Conservation (phyloP, 2,113 vertebrate genomes). For the Capreolus pygargus region DNA sequence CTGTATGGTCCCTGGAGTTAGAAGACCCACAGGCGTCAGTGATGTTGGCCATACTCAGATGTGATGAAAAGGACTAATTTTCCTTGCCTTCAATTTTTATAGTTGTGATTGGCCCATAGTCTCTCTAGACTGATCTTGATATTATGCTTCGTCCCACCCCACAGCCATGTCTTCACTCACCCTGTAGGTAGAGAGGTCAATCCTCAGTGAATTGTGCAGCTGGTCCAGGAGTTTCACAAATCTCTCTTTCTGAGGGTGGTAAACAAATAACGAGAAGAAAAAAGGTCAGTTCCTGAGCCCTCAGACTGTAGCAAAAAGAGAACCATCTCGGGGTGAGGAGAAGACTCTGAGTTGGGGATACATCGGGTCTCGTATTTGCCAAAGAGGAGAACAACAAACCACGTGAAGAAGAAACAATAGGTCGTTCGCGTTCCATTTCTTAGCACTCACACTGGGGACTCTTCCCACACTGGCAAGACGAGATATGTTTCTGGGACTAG, state of each 20-base stretch:
- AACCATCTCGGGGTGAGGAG: background rate
- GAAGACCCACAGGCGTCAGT: background rate
- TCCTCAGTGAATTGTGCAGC: constrained; percentile 96
- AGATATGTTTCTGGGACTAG: background rate
- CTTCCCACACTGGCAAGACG: background rate
- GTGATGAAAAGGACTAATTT: background rate
- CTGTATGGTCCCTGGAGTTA: background rate
- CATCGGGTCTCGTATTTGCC: background rate
- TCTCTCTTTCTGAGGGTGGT: constrained; percentile 91
- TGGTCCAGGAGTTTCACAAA: constrained; percentile 98
- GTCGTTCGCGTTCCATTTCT: background rate
- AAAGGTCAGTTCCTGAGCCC: background rate
- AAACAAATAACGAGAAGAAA: constrained; percentile 35
- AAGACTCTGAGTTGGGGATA: background rate
- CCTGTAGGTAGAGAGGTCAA: constrained; percentile 97
- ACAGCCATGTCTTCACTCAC: constrained; percentile 81
- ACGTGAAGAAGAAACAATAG: background rate
- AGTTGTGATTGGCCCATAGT: background rate
- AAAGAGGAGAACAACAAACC: background rate
- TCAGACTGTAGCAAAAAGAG: constrained; percentile 26
- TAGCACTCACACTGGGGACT: constrained; percentile 2
- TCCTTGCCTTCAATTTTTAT: background rate
- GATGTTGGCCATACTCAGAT: background rate
- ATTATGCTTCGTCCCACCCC: background rate
- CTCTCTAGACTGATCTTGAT: background rate